phyloP scores from a whole-genome alignment of 1,140 invertebrate species.

The Frieseomelitta varia region DNA sequence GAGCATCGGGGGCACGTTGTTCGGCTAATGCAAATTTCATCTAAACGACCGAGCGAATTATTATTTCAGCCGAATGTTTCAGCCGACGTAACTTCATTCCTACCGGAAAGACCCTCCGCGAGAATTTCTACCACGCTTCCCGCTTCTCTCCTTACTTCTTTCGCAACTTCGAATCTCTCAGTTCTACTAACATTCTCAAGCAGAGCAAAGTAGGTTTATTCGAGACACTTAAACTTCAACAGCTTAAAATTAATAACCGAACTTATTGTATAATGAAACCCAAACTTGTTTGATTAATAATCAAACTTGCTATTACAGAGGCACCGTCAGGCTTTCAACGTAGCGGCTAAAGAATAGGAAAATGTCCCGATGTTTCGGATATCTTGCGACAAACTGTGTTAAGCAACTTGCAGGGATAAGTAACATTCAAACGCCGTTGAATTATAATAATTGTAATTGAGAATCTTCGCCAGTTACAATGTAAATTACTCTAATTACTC shows the following conservation, averaged over 20 bases:
- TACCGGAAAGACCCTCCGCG: neutral
- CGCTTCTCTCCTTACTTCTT: neutral
- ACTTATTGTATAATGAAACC: neutral
- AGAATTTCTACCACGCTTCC: too few relatives aligned
- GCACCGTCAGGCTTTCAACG: neutral
- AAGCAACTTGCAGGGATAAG: too few relatives aligned
- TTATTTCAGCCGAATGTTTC: neutral
- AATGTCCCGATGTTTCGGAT: too few relatives aligned
- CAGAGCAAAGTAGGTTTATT: too few relatives aligned
- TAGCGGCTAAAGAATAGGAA: neutral
- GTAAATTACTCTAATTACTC: too few relatives aligned
- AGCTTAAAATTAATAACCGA: neutral
- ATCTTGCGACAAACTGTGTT: too few relatives aligned
- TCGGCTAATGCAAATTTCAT: slow-evolving; percentile 24
- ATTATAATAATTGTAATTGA: too few relatives aligned
- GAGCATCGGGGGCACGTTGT: neutral
- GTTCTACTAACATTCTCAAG: neutral
- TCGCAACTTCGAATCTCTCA: neutral
- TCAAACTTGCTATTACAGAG: neutral
- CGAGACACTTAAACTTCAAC: neutral
- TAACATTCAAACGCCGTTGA: too few relatives aligned
- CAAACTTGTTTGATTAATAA: neutral
- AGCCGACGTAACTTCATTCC: neutral
- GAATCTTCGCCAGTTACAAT: too few relatives aligned
- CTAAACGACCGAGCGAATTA: slow-evolving; percentile 3